Evolutionary conservation across 2,888 invertebrate genomes (phyloP).

Genomic region (Furcula furcula): DNA sequence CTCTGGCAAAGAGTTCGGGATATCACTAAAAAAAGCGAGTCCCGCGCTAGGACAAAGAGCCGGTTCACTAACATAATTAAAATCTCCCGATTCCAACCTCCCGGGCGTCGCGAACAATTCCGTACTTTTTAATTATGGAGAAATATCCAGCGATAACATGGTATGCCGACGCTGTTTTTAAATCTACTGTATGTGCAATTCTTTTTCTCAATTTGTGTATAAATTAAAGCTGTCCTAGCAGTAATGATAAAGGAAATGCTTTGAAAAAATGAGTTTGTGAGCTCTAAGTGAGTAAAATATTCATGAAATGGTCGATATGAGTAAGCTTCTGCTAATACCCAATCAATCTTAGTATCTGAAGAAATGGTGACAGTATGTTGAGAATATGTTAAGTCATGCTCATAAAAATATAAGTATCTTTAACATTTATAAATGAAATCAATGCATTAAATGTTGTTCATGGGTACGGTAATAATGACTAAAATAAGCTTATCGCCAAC

Average conservation of each 20-base stretch:
- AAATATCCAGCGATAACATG: conserved; percentile 36
- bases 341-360: too few relatives aligned
- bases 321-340: too few relatives aligned
- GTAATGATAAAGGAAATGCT: conserved; percentile 7
- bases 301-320: too few relatives aligned
- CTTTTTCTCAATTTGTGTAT: conserved; percentile 1
- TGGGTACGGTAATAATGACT: too few relatives aligned
- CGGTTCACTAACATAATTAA: conserved; percentile 55
- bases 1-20: conserved; percentile 37
- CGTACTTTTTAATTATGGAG: conserved; percentile 43
- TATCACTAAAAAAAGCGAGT: conserved; percentile 46
- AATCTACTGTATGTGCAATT: background rate
- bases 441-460: too few relatives aligned
- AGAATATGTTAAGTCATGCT: too few relatives aligned
- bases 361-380: too few relatives aligned
- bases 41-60: conserved; percentile 38
- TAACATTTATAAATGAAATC: too few relatives aligned
- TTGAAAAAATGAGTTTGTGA: too few relatives aligned
- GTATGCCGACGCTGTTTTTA: conserved; percentile 1
- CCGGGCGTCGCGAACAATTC: conserved; percentile 38
- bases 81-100: conserved; percentile 44
- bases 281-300: too few relatives aligned
- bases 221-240: conserved; percentile 7
- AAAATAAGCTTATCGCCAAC: too few relatives aligned
- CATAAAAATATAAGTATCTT: too few relatives aligned